Evolutionary conservation across 2,113 vertebrate species (phyloP), one percentile per base, ranked within the genome.

Genomic region (Cheilinus undulatus): DNA sequence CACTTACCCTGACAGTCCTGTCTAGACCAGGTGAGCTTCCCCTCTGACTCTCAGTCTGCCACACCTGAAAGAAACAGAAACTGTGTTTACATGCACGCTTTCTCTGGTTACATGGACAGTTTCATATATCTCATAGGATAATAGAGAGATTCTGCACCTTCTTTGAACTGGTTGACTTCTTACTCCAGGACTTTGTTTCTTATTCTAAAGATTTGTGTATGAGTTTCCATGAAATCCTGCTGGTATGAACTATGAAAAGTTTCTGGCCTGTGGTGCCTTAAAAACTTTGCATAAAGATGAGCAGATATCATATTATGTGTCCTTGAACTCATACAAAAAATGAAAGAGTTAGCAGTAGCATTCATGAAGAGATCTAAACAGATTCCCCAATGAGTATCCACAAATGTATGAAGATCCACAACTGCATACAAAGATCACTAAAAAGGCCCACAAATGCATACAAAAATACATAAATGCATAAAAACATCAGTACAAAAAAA

Each of bases 1-100:
- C 50, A 61, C 59, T 80, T 52, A 80, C 78, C 40, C 45, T 56
- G 63, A 80, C 56, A 65, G 54, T 80, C 57, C 40, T 63, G 70
- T 76, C 73, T 73, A 77, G 71, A 71, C 67, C 27, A 26, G 45
- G 24, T 64, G 48, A 75, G 38, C 30, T 51, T 63, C 22, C 15
- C 59, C 49, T 20, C 62, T 63, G 66, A 80, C 45, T 52, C 59
- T 79, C 40, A 34, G 17, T 30, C 19, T 43, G 58, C 22, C 66
- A 51, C 66, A 81, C 62, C 78, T 90, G 72, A 57, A 68, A 67
- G 63, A 72, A 71, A 80, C 20, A 86, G 22, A 49, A 34, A 68
- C 24, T 38, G 9, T 56, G 48, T 74, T 78, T 45, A 70, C 48
- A 61, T 69, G 22, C 23, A 20, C 7, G 2, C 36, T 23, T 46